Conservation (phyloP, 1,140 invertebrate genomes). For the Triops longicaudatus region DNA sequence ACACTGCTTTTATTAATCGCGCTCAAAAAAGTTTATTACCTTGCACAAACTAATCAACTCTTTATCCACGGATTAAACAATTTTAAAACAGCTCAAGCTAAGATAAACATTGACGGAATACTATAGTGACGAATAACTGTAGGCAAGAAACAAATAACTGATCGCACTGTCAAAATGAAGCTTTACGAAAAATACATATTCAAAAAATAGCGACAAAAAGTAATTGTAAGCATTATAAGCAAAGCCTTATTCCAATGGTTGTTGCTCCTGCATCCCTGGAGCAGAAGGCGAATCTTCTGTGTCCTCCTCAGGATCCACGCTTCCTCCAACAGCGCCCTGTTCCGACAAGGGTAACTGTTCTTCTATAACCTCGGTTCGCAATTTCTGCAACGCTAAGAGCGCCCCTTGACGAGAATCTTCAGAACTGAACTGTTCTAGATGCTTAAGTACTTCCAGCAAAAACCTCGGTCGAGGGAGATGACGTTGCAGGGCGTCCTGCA, state of each 20-base stretch:
- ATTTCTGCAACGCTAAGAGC: not conserved
- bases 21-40: no score
- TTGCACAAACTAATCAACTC: no score
- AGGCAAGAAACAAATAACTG: no score
- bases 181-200: not conserved
- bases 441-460: not conserved
- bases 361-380: not conserved
- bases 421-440: not conserved
- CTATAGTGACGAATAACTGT: no score
- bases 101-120: no score
- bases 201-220: not conserved
- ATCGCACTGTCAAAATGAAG: no score
- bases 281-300: not conserved
- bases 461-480: not conserved
- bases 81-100: no score
- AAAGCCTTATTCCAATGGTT: not conserved
- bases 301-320: not conserved
- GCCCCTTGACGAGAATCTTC: conserved; percentile 3
- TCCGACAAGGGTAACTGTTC: not conserved
- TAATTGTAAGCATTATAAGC: not conserved
- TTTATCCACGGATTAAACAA: no score
- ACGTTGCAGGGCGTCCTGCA: not conserved
- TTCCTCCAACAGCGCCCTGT: not conserved
- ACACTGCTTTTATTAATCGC: no score
- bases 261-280: not conserved